Evolutionary conservation across 2,797 vertebrate genomes (phyloP), one percentile per base, ranked within the genome.

Genomic region (Macroramphosus scolopax): DNA sequence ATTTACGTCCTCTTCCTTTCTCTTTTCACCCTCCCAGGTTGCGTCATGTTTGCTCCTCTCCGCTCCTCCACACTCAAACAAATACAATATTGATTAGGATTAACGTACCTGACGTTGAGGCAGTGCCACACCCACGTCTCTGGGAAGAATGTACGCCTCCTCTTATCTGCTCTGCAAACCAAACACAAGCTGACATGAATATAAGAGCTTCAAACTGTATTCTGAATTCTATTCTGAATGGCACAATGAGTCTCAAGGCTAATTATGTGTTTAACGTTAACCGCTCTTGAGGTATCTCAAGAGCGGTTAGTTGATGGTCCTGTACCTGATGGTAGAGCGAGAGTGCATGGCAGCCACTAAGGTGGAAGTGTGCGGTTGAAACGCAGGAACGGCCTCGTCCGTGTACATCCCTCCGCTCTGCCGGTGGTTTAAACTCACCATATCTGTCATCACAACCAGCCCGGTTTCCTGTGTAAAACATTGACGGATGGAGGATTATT

Each of bases 91-190:
- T 57, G 68, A 60, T 49, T 6, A 66, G 64, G 44, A 76, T 64
- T 72, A 47, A 61, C 68, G 35, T 92, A 96, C 94, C 93, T 97
- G 91, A 95, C 68, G 15, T 92, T 95, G 75, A 96, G 71, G 82
- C 95, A 96, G 71, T 70, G 92, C 95, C 94, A 97, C 77, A 95
- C 83, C 94, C 94, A 95, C 0, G 94, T 96, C 82, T 96, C 95
- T 0, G 94, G 95, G 77, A 96, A 97, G 76, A 95, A 97, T 2
- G 94, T 95, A n/a, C 95, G 92, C 63, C 89, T 92, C 31, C 86
- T 92, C 82, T 90, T 96, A 83, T 95, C 93, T 38, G 90, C 84
- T 84, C 95, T 95, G 74, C 46, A 77, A 62, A 43, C 79, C 75
- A 87, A 85, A 75, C 77, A 75, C 73, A 77, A 64, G 60, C 61